phyloP scores from a whole-genome alignment of 2,797 vertebrate species.

The Brachyrhaphis roseni region DNA sequence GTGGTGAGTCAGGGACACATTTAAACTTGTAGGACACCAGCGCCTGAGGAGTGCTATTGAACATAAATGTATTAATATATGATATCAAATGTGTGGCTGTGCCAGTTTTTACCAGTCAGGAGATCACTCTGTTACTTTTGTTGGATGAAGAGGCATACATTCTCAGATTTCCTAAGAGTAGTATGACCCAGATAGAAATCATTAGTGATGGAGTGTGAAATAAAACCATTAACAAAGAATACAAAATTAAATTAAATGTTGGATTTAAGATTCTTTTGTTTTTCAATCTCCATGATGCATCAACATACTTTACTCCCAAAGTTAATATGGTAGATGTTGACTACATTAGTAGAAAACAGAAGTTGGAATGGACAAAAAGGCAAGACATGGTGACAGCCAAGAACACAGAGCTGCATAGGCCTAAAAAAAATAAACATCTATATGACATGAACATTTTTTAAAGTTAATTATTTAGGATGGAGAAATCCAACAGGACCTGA shows the following conservation, averaged over 20 bases:
- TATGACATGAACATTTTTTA: slow-evolving; percentile 3
- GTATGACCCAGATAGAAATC: background rate
- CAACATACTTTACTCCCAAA: too few species aligned
- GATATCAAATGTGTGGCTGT: background rate
- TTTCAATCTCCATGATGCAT: too few species aligned
- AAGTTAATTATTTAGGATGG: slow-evolving; percentile 9
- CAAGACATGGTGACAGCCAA: too few species aligned
- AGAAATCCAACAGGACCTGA: background rate
- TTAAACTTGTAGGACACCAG: too few species aligned
- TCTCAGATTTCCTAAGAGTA: background rate
- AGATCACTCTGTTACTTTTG: background rate
- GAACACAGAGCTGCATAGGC: too few species aligned
- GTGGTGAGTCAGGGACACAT: background rate
- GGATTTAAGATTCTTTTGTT: too few species aligned
- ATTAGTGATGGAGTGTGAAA: background rate
- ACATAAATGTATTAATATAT: background rate
- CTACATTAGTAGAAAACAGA: background rate
- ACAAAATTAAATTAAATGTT: background rate
- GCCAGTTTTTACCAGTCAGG: background rate
- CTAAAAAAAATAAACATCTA: background rate
- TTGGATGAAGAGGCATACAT: background rate
- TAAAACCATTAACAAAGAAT: background rate
- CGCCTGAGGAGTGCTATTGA: background rate
- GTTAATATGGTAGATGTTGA: background rate
- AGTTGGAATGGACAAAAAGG: background rate